phyloP scores from a whole-genome alignment of 2,888 invertebrate species.

The Agrochola lota region DNA sequence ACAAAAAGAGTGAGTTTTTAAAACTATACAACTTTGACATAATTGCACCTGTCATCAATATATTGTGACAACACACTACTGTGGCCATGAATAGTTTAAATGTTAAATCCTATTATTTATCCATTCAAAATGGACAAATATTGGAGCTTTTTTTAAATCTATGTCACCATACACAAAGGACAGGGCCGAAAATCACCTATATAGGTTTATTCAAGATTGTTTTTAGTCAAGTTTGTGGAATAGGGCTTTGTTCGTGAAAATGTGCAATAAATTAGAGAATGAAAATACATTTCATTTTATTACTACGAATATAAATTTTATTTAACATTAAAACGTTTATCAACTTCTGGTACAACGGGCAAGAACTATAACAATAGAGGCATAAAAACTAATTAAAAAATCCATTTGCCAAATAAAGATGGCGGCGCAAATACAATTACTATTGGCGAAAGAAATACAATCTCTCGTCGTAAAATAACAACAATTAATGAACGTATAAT shows the following conservation, averaged over 20 bases:
- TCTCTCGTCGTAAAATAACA: slow-evolving; percentile 82
- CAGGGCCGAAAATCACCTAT: background rate
- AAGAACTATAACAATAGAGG: slow-evolving; percentile 58
- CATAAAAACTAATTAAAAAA: slow-evolving; percentile 63
- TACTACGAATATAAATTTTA: slow-evolving; percentile 13
- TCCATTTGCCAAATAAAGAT: slow-evolving; percentile 66
- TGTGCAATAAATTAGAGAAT: slow-evolving; percentile 8
- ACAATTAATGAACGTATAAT: slow-evolving; percentile 84
- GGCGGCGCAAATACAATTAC: slow-evolving; percentile 67
- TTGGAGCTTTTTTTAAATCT: background rate
- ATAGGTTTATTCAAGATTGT: background rate
- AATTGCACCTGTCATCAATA: slow-evolving; percentile 39
- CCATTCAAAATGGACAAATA: background rate
- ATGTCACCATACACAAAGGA: background rate
- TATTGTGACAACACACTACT: background rate
- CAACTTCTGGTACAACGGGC: slow-evolving; percentile 34
- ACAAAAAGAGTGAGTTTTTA: slow-evolving; percentile 23
- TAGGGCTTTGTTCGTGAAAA: background rate
- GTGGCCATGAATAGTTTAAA: background rate
- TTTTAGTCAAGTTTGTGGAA: background rate
- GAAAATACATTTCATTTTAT: slow-evolving; percentile 24
- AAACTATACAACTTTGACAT: slow-evolving; percentile 27
- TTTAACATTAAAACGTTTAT: slow-evolving; percentile 18
- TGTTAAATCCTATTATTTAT: background rate
- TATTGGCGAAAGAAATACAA: slow-evolving; percentile 79